A percentile compares a stretch with the other conserved stretches of the same genome.
Evolutionary conservation across 1,140 invertebrate genomes (phyloP).

Genomic region (Leptinotarsa defecta): DNA sequence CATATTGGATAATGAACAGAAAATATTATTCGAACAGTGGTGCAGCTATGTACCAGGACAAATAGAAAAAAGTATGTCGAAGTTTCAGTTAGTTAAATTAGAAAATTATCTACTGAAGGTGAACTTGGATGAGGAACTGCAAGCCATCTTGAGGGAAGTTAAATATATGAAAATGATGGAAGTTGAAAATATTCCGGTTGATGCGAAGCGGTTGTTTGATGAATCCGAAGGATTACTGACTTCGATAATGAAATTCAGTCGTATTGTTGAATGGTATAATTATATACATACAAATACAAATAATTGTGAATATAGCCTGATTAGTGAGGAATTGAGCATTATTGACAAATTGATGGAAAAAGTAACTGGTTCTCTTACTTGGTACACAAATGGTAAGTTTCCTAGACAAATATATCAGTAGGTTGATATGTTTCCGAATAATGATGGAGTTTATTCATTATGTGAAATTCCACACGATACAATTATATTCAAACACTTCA

Average conservation of each 20-base stretch:
- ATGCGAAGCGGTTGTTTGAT: conserved; percentile 62
- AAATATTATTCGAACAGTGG: conserved; percentile 55
- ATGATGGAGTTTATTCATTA: too few species aligned
- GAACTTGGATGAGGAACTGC: conserved; percentile 60
- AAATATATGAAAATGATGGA: conserved; percentile 67
- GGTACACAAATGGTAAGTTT: conserved; percentile 69
- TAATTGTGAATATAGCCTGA: conserved; percentile 69
- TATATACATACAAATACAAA: conserved; percentile 68
- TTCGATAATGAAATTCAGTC: conserved; percentile 57
- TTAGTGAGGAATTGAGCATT: conserved; percentile 66
- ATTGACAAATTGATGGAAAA: conserved; percentile 68
- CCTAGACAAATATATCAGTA: too few species aligned
- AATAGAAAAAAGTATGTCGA: conserved; percentile 52
- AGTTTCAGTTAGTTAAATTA: conserved; percentile 50
- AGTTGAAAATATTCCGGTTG: conserved; percentile 59
- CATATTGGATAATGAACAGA: conserved; percentile 51
- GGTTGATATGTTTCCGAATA: too few species aligned
- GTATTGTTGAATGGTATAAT: conserved; percentile 68
- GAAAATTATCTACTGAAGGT: conserved; percentile 43
- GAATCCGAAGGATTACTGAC: conserved; percentile 61
- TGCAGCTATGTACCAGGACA: conserved; percentile 49
- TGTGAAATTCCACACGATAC: too few species aligned
- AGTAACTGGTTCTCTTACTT: conserved; percentile 67
- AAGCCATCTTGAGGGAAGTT: conserved; percentile 64
- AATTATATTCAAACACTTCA: too few species aligned